Base-by-base conservation (phyloP, 2,797 vertebrate species). In the Oreortyx pictus region DNA sequence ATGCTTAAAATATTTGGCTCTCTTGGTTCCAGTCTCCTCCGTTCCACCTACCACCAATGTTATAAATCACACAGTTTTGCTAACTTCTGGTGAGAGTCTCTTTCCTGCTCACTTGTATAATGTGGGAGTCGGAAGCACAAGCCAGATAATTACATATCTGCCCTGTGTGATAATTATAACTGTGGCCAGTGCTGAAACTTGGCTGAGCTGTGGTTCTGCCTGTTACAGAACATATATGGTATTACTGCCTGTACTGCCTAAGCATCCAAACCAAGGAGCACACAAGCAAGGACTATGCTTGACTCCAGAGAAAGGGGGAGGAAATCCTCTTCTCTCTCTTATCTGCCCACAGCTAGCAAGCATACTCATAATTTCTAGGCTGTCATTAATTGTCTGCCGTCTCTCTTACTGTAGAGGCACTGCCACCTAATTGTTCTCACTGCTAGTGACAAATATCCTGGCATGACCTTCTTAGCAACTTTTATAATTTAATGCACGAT, bases 1-100 rank as follows among this genome's bases (percentile, higher is more conserved):
- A 96, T 96, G 95, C 89, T 95, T 94, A 93, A 90, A 94, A 91
- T 95, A 93, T 67, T 96, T 95, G 93, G 85, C 90, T 95, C 17
- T 60, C 79, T 88, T 94, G 90, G 67, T 83, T 70, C 60, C 77
- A 82, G 75, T 86, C 71, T 95, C 74, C 72, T 67, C 64, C 87
- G 77, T 93, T 92, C 83, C 82, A 92, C 89, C 86, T 95, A 86
- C 78, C 81, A 86, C 44, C 59, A 67, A 8, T 25, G 4, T 43
- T 92, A 88, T 90, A 95, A 95, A 92, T 95, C 64, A 88, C 57
- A 67, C 39, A 71, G 43, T 85, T 91, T 92, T 84, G 23, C 49
- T 72, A 78, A 92, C 65, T 57, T 79, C 67, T 80, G 39, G 37
- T 75, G 68, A 72, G 75, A 74, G 54, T 49, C 66, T 46, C 27